These are phyloP conservation scores for Anser cygnoides DNA, from an alignment of 2,113 vertebrate genomes.

Conservation along the genomic window DNA sequence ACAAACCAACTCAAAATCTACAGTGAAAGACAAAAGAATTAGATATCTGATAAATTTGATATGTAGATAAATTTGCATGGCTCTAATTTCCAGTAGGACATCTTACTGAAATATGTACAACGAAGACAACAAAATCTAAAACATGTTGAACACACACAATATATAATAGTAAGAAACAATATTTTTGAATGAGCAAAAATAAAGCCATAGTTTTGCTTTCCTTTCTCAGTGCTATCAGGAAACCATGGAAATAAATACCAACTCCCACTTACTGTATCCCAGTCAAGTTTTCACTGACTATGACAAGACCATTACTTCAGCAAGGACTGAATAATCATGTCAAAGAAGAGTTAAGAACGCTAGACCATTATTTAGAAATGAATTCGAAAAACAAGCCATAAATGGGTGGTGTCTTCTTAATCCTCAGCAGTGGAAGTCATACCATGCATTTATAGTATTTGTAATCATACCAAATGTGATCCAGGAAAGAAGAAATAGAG, in stretches of 20 bases:
- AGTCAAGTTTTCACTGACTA: not conserved
- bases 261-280: not conserved
- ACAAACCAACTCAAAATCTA: slow-evolving; percentile 92
- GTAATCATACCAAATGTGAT: not conserved
- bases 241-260: not conserved
- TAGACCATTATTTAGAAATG: not conserved
- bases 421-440: not conserved
- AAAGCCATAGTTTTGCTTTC: not conserved
- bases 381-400: not conserved
- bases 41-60: not conserved
- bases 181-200: not conserved
- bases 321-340: not conserved
- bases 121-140: not conserved
- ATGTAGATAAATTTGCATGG: not conserved
- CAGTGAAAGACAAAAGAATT: not conserved
- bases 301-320: not conserved
- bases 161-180: not conserved
- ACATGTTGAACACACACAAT: not conserved
- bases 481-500: not conserved
- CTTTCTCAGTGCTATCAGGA: not conserved
- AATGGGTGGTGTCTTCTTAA: not conserved
- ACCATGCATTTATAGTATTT: not conserved
- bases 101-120: not conserved
- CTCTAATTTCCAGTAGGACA: not conserved
- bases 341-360: not conserved